Conservation (phyloP, 2,797 vertebrate species). For the Gouania willdenowi region DNA sequence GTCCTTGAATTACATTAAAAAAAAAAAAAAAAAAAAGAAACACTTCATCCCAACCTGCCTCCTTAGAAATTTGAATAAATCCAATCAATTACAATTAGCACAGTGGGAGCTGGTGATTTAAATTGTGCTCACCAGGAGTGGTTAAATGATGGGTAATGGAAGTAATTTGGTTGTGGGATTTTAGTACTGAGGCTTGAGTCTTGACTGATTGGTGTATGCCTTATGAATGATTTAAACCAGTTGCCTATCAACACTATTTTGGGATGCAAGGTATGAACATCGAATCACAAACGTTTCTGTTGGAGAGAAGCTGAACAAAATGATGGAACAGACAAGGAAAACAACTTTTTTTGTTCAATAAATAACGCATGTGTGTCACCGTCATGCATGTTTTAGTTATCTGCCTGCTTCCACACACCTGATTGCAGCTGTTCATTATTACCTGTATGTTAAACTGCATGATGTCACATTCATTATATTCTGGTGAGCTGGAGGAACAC, state of each 20-base stretch:
- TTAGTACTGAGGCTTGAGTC: constrained; percentile 79
- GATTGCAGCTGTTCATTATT: too few relatives aligned
- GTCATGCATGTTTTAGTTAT: too few relatives aligned
- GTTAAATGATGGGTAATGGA: constrained; percentile 79
- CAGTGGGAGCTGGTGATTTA: constrained; percentile 81
- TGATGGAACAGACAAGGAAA: background rate
- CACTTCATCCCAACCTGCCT: constrained; percentile 76
- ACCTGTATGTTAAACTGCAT: too few relatives aligned
- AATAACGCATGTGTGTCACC: too few relatives aligned
- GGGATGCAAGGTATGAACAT: constrained; percentile 61
- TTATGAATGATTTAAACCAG: constrained; percentile 62
- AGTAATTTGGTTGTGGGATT: constrained; percentile 82
- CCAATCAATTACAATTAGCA: constrained; percentile 84
- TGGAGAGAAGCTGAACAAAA: constrained; percentile 10
- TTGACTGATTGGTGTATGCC: constrained; percentile 73
- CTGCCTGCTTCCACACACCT: too few relatives aligned
- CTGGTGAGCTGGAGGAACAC: too few relatives aligned
- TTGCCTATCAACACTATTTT: constrained; percentile 68
- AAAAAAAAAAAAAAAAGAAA: too few relatives aligned
- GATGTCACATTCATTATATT: too few relatives aligned
- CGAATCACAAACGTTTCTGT: constrained; percentile 70
- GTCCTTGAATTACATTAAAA: constrained; percentile 75
- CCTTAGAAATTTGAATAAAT: constrained; percentile 81
- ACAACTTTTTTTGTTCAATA: too few relatives aligned
- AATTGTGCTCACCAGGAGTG: constrained; percentile 78